Evolutionary conservation across 2,113 vertebrate species (phyloP).

Genomic region (Sceloporus tristichus): DNA sequence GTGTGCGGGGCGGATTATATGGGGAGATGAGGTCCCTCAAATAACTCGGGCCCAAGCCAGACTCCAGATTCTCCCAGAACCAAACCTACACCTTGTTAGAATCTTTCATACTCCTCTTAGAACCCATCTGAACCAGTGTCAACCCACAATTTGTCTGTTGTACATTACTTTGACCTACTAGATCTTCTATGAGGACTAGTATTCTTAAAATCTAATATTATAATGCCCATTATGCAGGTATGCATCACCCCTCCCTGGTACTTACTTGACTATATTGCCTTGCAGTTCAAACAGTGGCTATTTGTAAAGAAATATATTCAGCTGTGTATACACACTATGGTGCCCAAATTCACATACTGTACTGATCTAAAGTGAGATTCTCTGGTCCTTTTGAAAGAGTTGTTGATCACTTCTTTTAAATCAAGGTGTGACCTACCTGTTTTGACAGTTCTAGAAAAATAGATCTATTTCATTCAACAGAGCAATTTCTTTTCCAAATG

Average conservation of each 20-base stretch:
- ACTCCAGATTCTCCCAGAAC: too few species aligned
- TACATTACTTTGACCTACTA: background rate
- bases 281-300: background rate
- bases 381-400: background rate
- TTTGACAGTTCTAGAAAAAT: conserved; percentile 11
- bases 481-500: conserved; percentile 20
- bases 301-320: too few species aligned
- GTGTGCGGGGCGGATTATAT: too few species aligned
- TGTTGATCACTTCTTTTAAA: background rate
- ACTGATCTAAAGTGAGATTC: too few species aligned
- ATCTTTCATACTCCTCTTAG: too few species aligned
- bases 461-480: conserved; percentile 12
- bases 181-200: background rate
- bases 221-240: background rate
- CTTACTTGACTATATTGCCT: background rate
- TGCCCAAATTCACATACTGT: too few species aligned
- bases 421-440: background rate
- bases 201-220: background rate
- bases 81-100: too few species aligned
- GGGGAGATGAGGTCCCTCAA: too few species aligned
- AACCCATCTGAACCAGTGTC: too few species aligned
- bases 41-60: too few species aligned
- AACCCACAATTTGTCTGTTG: too few species aligned
- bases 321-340: too few species aligned
- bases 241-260: background rate